Evolutionary conservation across 2,797 vertebrate species (phyloP).

Genomic region (Morelia viridis): DNA sequence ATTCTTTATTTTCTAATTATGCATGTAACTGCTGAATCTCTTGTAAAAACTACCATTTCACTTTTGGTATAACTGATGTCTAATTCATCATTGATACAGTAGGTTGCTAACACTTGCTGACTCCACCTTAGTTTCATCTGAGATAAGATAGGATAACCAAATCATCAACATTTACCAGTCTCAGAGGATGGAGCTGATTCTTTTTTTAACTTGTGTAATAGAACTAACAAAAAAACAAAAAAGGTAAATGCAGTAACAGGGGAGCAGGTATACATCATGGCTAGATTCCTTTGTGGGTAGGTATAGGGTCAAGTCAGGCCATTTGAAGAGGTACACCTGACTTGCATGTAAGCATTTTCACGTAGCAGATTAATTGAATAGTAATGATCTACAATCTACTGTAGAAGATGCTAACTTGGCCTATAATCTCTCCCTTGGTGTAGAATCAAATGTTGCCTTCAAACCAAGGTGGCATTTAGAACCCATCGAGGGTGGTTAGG

Average conservation of each 20-base stretch:
- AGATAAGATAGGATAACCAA: not conserved
- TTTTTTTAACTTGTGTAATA: not conserved
- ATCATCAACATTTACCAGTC: not conserved
- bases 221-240: not conserved
- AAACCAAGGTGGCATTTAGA: not conserved
- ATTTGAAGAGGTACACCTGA: not conserved
- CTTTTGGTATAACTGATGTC: not conserved
- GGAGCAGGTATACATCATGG: not conserved
- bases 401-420: not conserved
- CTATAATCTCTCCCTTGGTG: not conserved
- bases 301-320: not conserved
- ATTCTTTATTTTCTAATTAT: not conserved
- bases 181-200: no score
- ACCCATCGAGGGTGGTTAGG: not conserved
- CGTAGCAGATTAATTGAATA: not conserved
- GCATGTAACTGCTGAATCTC: no score
- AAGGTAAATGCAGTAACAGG: not conserved
- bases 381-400: not conserved
- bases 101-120: not conserved
- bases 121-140: not conserved
- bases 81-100: not conserved
- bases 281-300: not conserved
- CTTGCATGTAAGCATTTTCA: not conserved
- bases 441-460: not conserved
- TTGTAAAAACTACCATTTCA: not conserved